Evolutionary conservation across 2,888 invertebrate genomes (phyloP), one percentile per base, ranked within the genome.

Genomic region (Halocaridina rubra): DNA sequence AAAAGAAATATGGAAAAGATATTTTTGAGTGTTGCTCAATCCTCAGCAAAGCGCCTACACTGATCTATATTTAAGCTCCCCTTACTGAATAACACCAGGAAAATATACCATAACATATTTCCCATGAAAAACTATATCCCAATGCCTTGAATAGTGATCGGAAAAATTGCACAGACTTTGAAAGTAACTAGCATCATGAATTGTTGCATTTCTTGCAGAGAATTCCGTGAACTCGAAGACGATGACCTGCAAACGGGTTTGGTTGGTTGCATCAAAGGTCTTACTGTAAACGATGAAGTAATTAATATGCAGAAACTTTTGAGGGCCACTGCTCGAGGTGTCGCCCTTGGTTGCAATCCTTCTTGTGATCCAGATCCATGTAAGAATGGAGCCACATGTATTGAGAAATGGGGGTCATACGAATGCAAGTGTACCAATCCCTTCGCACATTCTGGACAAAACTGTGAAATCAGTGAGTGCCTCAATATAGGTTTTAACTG

Each of bases 311-410:
- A 97, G 91, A 96, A 96, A 89, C 97, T 97, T 91, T 96, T 96
- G 95, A 96, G 96, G 59, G 96, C 96, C 33, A 96, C 97, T 91
- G 91, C 97, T 79, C 96, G 96, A 74, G 97, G 97, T 91, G 97
- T 98, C 87, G 96, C 96, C 86, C 95, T 96, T 90, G 97, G 97
- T 90, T 98, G 98, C 90, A 96, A 96, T 90, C 97, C 97, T 0
- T 97, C 97, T 0, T 98, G 98, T 91, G 96, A 96, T 88, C 97
- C 97, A 0, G 97, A 97, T 90, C 97, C 97, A 8, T 98, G 98
- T 90, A 94, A 95, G 91, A 97, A 98, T 90, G 96, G 95, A 69
- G 98, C 97, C 0, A 94, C 94, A 88, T 98, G 92, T 90, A 96
- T 96, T 89, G 97, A 98, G 90, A 92, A 96, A 0, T 98, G 97